Conservation (phyloP, 2,888 invertebrate species). For the Eudemis profundana region DNA sequence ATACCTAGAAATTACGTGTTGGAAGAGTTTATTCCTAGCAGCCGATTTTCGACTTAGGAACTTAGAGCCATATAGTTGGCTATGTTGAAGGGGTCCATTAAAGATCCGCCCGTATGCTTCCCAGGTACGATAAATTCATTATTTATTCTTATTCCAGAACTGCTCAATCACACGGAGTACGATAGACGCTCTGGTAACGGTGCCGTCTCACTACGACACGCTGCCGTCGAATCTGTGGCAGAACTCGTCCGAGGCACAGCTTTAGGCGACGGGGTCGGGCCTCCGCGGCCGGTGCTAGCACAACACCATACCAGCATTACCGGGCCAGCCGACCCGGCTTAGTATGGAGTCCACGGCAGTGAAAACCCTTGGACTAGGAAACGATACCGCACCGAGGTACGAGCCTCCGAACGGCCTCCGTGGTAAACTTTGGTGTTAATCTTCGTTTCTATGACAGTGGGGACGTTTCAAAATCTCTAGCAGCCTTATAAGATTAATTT, state of each 20-base stretch:
- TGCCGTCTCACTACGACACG: conserved; percentile 90
- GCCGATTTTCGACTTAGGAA: too few relatives aligned
- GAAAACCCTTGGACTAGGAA: conserved; percentile 70
- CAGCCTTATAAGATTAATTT: conserved; percentile 28
- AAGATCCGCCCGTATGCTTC: too few relatives aligned
- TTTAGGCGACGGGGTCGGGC: conserved; percentile 66
- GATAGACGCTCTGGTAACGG: conserved; percentile 90
- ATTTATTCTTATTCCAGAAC: conserved; percentile 83
- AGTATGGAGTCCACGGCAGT: conserved; percentile 67
- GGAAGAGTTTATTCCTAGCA: too few relatives aligned
- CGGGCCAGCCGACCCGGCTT: conserved; percentile 56
- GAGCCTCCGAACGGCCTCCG: conserved; percentile 59
- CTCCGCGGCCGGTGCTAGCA: conserved; percentile 54
- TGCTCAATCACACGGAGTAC: conserved; percentile 88
- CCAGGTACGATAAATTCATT: not conserved
- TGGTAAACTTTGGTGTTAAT: conserved; percentile 61
- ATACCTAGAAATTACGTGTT: too few relatives aligned
- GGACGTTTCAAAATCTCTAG: conserved; percentile 40
- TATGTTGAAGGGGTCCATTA: too few relatives aligned
- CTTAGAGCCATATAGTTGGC: too few relatives aligned
- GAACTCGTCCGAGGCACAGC: conserved; percentile 72
- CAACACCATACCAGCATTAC: conserved; percentile 67
- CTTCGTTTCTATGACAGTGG: conserved; percentile 45
- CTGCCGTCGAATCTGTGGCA: conserved; percentile 83
- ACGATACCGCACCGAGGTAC: conserved; percentile 59